Conservation (phyloP, 1,140 invertebrate genomes). For the Octopus sinensis region DNA sequence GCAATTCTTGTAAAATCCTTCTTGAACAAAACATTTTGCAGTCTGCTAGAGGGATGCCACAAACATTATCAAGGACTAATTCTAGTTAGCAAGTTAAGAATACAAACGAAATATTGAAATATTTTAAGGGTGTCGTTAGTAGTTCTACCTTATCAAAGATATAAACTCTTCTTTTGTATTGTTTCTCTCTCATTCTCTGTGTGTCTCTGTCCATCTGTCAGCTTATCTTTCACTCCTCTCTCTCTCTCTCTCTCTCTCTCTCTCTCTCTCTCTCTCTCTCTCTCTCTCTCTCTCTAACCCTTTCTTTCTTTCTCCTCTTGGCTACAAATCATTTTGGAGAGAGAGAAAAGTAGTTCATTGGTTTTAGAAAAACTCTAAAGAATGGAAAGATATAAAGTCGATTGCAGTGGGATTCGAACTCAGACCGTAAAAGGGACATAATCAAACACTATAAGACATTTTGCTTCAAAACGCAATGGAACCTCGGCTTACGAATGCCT, state of each 20-base stretch:
- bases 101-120: not conserved
- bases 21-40: not conserved
- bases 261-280: not conserved
- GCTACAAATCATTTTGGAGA: too few species aligned
- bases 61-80: conserved; percentile 21
- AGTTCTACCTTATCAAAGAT: not conserved
- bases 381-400: too few species aligned
- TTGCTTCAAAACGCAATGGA: too few species aligned
- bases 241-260: not conserved
- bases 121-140: conserved; percentile 10
- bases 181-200: too few species aligned
- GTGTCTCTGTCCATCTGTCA: not conserved
- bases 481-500: too few species aligned
- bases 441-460: too few species aligned
- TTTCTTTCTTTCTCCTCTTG: conserved; percentile 12
- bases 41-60: not conserved
- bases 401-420: too few species aligned
- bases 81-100: not conserved
- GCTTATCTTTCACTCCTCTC: not conserved
- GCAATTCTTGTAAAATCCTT: too few species aligned
- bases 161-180: not conserved
- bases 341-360: too few species aligned
- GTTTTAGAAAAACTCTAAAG: too few species aligned
- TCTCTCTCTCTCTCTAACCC: too few species aligned
- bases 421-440: too few species aligned